Percentiles rank a stretch among this genome's conserved stretches.
phyloP scores from a whole-genome alignment of 2,113 vertebrate genomes.

The Lontra canadensis region DNA sequence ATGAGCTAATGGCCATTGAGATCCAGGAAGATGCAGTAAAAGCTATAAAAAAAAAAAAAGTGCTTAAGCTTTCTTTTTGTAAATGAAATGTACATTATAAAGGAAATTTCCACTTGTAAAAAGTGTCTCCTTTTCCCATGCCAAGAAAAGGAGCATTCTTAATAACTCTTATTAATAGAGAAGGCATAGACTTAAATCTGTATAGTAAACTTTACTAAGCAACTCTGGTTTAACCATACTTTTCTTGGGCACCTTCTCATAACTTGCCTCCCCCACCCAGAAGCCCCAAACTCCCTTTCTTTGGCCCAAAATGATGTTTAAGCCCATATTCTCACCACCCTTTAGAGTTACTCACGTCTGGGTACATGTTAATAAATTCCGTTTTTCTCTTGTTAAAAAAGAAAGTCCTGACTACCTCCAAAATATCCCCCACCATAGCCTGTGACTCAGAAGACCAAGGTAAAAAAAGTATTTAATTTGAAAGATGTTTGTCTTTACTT shows the following conservation, averaged over 20 bases:
- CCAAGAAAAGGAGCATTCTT: not conserved
- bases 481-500: not conserved
- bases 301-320: not conserved
- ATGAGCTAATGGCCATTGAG: not conserved
- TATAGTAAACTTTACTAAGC: not conserved
- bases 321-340: not conserved
- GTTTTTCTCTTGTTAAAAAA: not conserved
- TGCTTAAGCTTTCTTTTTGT: not conserved
- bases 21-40: not conserved
- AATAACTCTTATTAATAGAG: not conserved
- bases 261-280: not conserved
- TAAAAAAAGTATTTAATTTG: slow-evolving; percentile 7
- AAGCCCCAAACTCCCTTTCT: not conserved
- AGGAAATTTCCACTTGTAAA: not conserved
- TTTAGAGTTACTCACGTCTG: not conserved
- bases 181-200: not conserved
- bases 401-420: not conserved
- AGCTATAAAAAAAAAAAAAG: not conserved
- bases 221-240: not conserved
- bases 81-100: slow-evolving; percentile 1
- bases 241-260: not conserved
- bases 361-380: not conserved
- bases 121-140: not conserved
- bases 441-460: not conserved
- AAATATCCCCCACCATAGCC: not conserved